Evolutionary conservation across 2,113 vertebrate genomes (phyloP).

Genomic region (Plestiodon gilberti): DNA sequence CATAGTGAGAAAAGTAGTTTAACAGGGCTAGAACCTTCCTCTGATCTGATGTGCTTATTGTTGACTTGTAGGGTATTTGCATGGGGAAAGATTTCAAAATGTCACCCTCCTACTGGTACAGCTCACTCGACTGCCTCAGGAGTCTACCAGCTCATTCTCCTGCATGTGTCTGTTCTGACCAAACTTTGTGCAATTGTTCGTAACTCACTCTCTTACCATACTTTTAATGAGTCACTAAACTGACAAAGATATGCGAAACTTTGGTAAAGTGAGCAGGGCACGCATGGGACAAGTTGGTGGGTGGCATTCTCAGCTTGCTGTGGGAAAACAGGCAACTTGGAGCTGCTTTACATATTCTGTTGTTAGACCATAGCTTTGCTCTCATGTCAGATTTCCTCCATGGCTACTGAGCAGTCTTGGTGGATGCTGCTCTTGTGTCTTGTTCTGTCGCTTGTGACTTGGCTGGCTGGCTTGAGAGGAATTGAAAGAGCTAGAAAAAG

Average conservation of each 20-base stretch:
- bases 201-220: neutral
- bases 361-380: neutral
- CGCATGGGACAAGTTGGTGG: neutral
- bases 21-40: too few species aligned
- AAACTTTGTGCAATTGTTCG: neutral
- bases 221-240: neutral
- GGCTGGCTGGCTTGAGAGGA: neutral
- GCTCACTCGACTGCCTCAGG: too few species aligned
- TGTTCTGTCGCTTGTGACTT: neutral
- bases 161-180: neutral
- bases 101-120: too few species aligned
- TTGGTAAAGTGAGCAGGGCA: neutral
- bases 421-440: neutral
- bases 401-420: neutral
- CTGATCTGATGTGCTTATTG: too few species aligned
- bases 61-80: too few species aligned
- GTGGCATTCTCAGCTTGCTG: neutral
- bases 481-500: neutral
- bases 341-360: neutral
- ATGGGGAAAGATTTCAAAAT: too few species aligned
- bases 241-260: neutral
- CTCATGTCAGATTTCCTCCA: neutral
- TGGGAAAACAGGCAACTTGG: neutral
- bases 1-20: too few species aligned
- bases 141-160: too few species aligned